Conservation (phyloP, 2,113 vertebrate genomes). For the Sturnira hondurensis region DNA sequence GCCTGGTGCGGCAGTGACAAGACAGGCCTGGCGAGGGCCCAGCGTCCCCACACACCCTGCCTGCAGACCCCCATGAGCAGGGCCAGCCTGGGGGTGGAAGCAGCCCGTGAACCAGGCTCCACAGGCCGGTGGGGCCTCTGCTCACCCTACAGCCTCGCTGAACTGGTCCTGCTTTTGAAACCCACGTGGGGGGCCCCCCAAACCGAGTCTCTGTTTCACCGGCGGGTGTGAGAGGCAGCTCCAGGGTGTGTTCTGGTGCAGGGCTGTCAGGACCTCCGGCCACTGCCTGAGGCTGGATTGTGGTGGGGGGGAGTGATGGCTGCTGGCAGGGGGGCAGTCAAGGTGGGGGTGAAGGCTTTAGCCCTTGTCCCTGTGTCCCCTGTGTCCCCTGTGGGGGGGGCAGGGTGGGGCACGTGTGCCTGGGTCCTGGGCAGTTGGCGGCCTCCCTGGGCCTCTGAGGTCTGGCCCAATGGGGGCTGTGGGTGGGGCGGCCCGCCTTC, state of each 20-base stretch:
- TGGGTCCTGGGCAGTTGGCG: accelerated
- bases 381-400: accelerated
- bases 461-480: background rate
- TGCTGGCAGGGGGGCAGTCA: background rate
- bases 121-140: too few species aligned
- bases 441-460: background rate
- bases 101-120: too few species aligned
- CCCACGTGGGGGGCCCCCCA: too few species aligned
- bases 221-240: background rate
- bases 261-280: background rate
- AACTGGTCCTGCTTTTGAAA: too few species aligned
- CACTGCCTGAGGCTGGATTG: background rate
- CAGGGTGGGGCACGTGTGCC: background rate
- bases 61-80: too few species aligned
- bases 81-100: too few species aligned
- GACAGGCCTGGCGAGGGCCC: background rate
- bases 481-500: background rate
- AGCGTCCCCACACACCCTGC: too few species aligned
- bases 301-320: accelerated
- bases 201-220: accelerated
- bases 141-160: too few species aligned
- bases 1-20: background rate
- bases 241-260: accelerated
- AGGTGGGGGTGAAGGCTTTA: accelerated
- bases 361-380: background rate